These are phyloP conservation scores for Bombyx mori DNA, from an alignment of 1,140 invertebrate genomes.

Conservation along the genomic window DNA sequence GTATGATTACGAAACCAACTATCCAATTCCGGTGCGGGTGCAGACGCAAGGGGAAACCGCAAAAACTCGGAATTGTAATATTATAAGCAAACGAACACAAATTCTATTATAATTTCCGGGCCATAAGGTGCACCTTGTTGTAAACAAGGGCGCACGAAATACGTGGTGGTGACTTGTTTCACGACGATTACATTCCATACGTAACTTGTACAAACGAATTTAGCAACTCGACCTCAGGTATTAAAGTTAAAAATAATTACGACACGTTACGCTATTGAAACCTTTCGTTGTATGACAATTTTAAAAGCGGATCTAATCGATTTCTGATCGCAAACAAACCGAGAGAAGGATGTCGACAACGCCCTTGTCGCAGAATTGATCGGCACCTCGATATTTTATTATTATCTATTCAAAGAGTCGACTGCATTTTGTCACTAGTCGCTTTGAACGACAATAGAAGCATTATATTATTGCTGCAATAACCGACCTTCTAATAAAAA, in stretches of 20 bases:
- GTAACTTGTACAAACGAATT: conserved; percentile 32
- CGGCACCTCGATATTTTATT: too few relatives aligned
- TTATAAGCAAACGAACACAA: conserved; percentile 33
- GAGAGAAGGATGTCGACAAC: conserved; percentile 53
- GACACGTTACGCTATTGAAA: conserved; percentile 18
- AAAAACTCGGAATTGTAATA: conserved; percentile 38
- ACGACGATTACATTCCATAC: conserved; percentile 53
- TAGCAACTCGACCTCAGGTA: conserved; percentile 28
- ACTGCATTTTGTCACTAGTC: too few relatives aligned
- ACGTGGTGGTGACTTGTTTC: conserved; percentile 39
- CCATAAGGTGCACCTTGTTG: conserved; percentile 42
- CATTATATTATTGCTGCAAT: too few relatives aligned
- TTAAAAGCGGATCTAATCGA: conserved; percentile 62
- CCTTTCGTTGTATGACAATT: conserved; percentile 33
- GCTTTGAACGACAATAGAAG: too few relatives aligned
- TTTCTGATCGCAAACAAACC: conserved; percentile 30
- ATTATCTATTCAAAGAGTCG: too few relatives aligned
- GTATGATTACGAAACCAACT: conserved; percentile 20
- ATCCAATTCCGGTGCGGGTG: conserved; percentile 22
- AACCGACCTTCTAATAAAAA: too few relatives aligned
- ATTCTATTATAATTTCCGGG: conserved; percentile 53
- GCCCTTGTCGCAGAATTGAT: conserved; percentile 40
- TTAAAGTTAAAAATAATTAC: conserved; percentile 38
- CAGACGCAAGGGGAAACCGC: conserved; percentile 23
- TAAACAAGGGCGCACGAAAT: conserved; percentile 33